A percentile compares a stretch with the other conserved stretches of the same genome.
phyloP scores from a whole-genome alignment of 2,888 invertebrate species.

The Drosophila planitibia region DNA sequence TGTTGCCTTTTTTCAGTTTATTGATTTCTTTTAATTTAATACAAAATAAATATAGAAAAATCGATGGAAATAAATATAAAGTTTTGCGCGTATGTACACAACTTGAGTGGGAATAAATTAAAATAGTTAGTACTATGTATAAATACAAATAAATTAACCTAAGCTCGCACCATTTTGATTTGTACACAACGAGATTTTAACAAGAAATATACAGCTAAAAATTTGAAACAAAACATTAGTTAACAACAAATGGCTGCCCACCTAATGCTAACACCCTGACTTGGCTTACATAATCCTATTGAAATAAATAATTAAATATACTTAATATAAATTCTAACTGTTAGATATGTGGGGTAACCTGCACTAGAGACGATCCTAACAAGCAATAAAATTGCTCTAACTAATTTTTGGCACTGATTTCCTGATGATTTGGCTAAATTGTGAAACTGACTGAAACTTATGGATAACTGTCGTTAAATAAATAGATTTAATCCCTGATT shows the following conservation, averaged over 20 bases:
- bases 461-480: not conserved
- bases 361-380: constrained; percentile 53
- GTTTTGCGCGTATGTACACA: constrained; percentile 53
- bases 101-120: constrained; percentile 34
- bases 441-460: constrained; percentile 28
- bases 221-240: constrained; percentile 54
- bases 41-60: constrained; percentile 22
- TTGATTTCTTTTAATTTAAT: constrained; percentile 13
- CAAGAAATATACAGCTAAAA: constrained; percentile 42
- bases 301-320: constrained; percentile 22
- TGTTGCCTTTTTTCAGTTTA: constrained; percentile 11
- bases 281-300: constrained; percentile 5
- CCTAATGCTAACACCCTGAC: constrained; percentile 21
- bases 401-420: constrained; percentile 81
- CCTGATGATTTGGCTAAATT: constrained; percentile 50
- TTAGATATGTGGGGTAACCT: constrained; percentile 9
- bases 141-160: constrained; percentile 26
- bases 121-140: constrained; percentile 21
- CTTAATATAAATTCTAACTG: constrained; percentile 8
- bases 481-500: not conserved
- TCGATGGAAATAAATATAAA: constrained; percentile 39
- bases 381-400: constrained; percentile 76
- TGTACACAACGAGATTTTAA: constrained; percentile 51
- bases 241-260: constrained; percentile 50
- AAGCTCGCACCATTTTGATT: constrained; percentile 69